These are phyloP conservation scores for Norana najaformis DNA, from an alignment of 2,888 invertebrate species.

Conservation along the genomic window DNA sequence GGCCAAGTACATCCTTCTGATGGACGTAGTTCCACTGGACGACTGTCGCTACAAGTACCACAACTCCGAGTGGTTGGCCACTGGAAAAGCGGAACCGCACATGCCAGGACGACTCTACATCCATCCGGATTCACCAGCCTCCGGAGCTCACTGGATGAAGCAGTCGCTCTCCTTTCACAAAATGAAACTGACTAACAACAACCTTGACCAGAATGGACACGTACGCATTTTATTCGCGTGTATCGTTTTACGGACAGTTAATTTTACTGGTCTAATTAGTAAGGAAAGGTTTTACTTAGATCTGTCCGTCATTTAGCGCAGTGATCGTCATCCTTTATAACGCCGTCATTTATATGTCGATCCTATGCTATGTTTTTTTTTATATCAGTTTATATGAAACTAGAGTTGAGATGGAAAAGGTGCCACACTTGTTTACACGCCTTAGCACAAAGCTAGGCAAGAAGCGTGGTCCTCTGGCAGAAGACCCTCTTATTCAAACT, in stretches of 20 bases:
- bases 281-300: neutral
- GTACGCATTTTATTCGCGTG: conserved; percentile 58
- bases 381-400: too few relatives aligned
- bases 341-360: too few relatives aligned
- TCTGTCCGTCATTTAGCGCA: too few relatives aligned
- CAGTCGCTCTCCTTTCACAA: conserved; percentile 80
- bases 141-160: conserved; percentile 82
- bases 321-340: too few relatives aligned
- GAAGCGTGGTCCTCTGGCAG: too few relatives aligned
- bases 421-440: too few relatives aligned
- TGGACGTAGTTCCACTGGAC: conserved; percentile 79
- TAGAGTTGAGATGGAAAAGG: too few relatives aligned
- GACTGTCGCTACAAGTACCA: conserved; percentile 77
- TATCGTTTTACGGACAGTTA: too few relatives aligned
- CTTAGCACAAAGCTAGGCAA: too few relatives aligned
- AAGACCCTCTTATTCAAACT: too few relatives aligned
- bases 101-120: conserved; percentile 75
- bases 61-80: conserved; percentile 81
- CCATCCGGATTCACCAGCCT: conserved; percentile 85
- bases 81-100: conserved; percentile 81
- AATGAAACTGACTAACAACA: conserved; percentile 85
- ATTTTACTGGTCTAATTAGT: neutral
- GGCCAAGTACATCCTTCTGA: conserved; percentile 78
- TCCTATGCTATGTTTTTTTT: too few relatives aligned
- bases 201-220: conserved; percentile 77